phyloP scores from a whole-genome alignment of 2,113 vertebrate genomes.

The Microcebus griseorufus region DNA sequence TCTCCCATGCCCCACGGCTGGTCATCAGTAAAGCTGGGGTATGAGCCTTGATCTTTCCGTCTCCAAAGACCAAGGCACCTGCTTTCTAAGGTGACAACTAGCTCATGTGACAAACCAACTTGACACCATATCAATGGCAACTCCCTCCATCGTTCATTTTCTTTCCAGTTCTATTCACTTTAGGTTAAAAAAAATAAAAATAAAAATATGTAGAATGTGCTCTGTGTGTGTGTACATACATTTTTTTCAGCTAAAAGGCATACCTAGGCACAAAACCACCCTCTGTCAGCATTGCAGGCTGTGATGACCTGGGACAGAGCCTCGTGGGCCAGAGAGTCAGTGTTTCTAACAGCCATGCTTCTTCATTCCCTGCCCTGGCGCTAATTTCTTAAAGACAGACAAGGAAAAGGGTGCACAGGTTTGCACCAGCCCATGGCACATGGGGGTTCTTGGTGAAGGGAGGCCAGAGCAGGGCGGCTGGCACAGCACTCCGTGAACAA shows the following conservation, averaged over 20 bases:
- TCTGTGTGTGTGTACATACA: background rate
- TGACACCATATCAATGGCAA: background rate
- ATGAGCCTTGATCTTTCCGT: background rate
- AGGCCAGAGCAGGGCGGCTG: background rate
- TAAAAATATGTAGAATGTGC: background rate
- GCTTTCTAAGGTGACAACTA: background rate
- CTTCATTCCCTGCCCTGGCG: background rate
- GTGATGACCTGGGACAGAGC: background rate
- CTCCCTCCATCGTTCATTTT: background rate
- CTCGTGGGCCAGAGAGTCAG: background rate
- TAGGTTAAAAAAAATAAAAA: background rate
- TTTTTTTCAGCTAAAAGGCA: background rate
- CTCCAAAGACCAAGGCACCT: background rate
- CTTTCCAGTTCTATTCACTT: background rate
- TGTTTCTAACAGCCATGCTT: background rate
- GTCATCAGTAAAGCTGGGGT: background rate
- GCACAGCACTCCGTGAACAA: background rate
- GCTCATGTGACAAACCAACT: background rate
- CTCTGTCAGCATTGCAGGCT: background rate
- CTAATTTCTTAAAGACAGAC: background rate
- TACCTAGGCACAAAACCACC: background rate
- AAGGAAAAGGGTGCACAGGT: background rate
- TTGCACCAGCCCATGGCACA: background rate
- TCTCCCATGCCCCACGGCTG: background rate
- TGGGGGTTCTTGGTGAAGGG: background rate